Base-by-base conservation (phyloP, 2,888 invertebrate genomes). In the Campaea margaritaria region DNA sequence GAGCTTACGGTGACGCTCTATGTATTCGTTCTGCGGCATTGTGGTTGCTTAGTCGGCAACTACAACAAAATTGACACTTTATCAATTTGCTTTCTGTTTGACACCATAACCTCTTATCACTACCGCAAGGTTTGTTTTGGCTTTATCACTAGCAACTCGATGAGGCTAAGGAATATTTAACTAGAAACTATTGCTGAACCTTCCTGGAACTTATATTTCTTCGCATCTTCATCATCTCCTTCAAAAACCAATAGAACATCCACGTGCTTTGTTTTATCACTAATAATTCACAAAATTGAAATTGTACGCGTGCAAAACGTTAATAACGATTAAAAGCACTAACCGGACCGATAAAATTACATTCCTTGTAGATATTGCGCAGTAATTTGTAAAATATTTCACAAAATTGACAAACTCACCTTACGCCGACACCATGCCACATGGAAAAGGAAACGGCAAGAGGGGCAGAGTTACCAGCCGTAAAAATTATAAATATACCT, bases 21-120 rank as follows among this genome's bases (percentile, higher is more conserved):
- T 99, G 87, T 99, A 98, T 92, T 99, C 99, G 95, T 99, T 99
- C 94, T 99, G 99, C 83, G 99, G 99, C 99, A 98, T 98, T 88
- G 83, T 93, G 90, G 89, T 87, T 90, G 91, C 87, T 91, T 87
- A 85, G 78, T 83, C 92, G 89, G 89, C 89, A 88, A 91, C 91
- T 92, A 92, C 88, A 91, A 92, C 91, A 92, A 92, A 91, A 90
- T 82, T 76, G 77, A 77, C 69, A 61, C 54, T 81, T 74, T 76
- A 77, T 80, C 77, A 87, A 81, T 53, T 58, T 48, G 60, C 36
- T 41, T 42, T 52, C 48, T 10, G 55, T 63, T 68, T 66, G 63
- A 62, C 59, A 66, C 72, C n/a, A 70, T 83, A 82, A 82, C 82
- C 83, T 84, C 81, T 73, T 68, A 72, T 34, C 64, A 45, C 57